phyloP scores from a whole-genome alignment of 2,888 invertebrate species.

The Ctenicera cuprea region DNA sequence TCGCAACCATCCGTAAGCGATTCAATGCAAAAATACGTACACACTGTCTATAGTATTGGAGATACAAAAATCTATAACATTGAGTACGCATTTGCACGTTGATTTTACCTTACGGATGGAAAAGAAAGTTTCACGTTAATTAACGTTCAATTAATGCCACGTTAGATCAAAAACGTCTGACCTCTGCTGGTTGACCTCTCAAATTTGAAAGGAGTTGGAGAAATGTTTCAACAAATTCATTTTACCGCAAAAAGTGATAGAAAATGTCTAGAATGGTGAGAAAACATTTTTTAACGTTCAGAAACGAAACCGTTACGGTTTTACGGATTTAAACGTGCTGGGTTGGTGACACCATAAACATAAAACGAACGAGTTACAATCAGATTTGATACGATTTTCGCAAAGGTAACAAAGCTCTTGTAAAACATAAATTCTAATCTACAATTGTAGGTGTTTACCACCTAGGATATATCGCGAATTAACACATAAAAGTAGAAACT shows the following conservation, averaged over 20 bases:
- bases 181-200: constrained; percentile 7
- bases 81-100: background rate
- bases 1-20: background rate
- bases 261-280: background rate
- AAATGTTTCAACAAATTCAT: background rate
- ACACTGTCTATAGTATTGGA: background rate
- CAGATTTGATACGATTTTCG: background rate
- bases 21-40: constrained; percentile 3
- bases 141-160: background rate
- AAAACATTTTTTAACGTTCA: background rate
- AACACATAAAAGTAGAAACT: constrained; percentile 7
- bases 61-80: background rate
- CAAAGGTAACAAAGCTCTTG: background rate
- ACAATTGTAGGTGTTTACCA: constrained; percentile 1
- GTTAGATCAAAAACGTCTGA: constrained; percentile 7
- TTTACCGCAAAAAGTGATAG: background rate
- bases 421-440: constrained; percentile 4
- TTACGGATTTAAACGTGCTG: no score
- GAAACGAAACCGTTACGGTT: no score
- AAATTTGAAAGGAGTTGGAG: constrained; percentile 17
- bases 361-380: background rate
- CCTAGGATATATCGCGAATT: background rate
- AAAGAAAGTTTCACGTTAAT: constrained; percentile 26
- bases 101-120: background rate
- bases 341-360: background rate